A percentile compares a stretch with the other conserved stretches of the same genome.
Conservation (phyloP, 2,113 vertebrate genomes). For the Microtus ochrogaster region DNA sequence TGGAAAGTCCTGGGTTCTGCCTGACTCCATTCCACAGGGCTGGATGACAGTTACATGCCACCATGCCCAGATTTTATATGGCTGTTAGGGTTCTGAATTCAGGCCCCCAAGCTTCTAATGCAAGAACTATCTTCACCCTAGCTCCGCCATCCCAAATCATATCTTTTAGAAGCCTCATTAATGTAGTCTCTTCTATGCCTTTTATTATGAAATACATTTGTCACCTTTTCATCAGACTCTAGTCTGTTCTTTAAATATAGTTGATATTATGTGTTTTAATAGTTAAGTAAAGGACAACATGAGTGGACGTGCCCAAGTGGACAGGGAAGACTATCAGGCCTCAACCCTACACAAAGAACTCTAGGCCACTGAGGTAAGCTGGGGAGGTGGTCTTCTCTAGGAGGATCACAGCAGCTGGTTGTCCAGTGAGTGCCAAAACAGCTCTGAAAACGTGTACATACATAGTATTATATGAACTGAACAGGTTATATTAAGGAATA, state of each 20-base stretch:
- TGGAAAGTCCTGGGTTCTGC: not conserved
- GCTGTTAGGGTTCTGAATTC: not conserved
- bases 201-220: not conserved
- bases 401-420: not conserved
- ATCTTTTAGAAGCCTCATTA: not conserved
- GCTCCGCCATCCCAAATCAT: no score
- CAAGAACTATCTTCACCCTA: not conserved
- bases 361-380: not conserved
- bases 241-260: not conserved
- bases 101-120: no score
- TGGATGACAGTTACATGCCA: no score
- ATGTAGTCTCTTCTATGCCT: not conserved
- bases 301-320: not conserved
- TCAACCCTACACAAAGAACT: not conserved
- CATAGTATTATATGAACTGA: no score
- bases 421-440: no score
- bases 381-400: not conserved
- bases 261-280: not conserved
- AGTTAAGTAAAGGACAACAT: not conserved
- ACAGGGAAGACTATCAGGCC: not conserved
- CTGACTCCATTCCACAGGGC: no score
- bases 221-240: not conserved
- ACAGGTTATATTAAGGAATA: not conserved
- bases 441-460: not conserved
- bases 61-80: not conserved